phyloP scores from a whole-genome alignment of 2,797 vertebrate species.

The Enteromius radiatus region DNA sequence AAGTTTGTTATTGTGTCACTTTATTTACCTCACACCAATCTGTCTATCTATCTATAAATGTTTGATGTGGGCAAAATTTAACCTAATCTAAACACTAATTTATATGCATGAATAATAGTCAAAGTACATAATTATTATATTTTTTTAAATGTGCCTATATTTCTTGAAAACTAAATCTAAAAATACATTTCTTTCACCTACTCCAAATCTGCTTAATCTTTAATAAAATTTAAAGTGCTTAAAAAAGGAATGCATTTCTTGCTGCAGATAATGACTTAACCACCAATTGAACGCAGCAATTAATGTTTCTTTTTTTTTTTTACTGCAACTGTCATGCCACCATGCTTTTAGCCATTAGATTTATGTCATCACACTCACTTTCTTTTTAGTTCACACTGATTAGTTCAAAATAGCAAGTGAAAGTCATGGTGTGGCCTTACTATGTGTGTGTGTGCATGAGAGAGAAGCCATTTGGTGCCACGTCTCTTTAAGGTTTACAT shows the following conservation, averaged over 20 bases:
- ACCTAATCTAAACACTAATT: not conserved
- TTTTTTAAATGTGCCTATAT: not conserved
- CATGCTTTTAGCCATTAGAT: not conserved
- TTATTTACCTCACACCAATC: not conserved
- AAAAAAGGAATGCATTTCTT: not conserved
- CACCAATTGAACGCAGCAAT: not conserved
- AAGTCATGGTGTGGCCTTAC: not conserved
- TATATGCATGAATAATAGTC: not conserved
- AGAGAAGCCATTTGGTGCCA: constrained; percentile 38
- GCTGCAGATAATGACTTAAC: not conserved
- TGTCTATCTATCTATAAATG: no score
- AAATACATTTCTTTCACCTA: not conserved
- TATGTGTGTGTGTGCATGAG: not conserved
- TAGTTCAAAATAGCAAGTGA: constrained; percentile 13
- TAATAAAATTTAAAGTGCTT: not conserved
- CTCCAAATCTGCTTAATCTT: not conserved
- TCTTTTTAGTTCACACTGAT: not conserved
- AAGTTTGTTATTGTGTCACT: not conserved
- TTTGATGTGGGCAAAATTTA: not conserved
- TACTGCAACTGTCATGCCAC: not conserved
- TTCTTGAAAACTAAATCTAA: not conserved
- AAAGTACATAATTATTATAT: not conserved
- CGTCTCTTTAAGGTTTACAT: constrained; percentile 37
- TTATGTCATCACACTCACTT: not conserved
- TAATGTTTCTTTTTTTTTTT: not conserved